Evolutionary conservation across 1,140 invertebrate species (phyloP).

Genomic region (Ditylenchus dipsaci): DNA sequence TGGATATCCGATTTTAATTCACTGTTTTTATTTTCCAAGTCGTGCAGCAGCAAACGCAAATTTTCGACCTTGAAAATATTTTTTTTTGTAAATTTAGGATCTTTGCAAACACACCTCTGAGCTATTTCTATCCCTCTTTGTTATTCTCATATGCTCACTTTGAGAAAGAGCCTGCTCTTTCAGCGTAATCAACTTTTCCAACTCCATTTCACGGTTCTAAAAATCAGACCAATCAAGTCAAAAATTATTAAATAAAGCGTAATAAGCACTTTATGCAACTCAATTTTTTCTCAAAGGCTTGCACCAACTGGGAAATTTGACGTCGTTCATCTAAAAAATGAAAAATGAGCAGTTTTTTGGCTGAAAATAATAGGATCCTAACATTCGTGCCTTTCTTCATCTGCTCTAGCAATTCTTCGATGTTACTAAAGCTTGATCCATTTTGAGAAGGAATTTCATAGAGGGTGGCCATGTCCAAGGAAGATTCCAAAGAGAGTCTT

Average conservation of each 20-base stretch:
- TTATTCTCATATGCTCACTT: not conserved
- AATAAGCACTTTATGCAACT: not conserved
- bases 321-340: constrained; percentile 16
- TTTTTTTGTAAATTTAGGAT: constrained; percentile 8
- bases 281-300: constrained; percentile 18
- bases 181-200: constrained; percentile 11
- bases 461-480: not conserved
- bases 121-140: not conserved
- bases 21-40: constrained; percentile 25
- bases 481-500: not conserved
- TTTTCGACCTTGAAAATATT: constrained; percentile 13
- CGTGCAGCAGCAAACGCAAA: constrained; percentile 11
- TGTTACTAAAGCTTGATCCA: not conserved
- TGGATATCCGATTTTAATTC: constrained; percentile 1
- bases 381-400: constrained; percentile 16
- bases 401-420: constrained; percentile 11
- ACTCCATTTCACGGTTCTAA: constrained; percentile 12
- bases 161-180: constrained; percentile 12
- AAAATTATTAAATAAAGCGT: not conserved
- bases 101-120: constrained; percentile 11
- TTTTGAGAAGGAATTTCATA: not conserved
- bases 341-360: constrained; percentile 4
- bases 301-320: constrained; percentile 3
- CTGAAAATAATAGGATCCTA: not conserved
- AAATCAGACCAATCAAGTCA: not conserved